Evolutionary conservation across 2,113 vertebrate species (phyloP).

Genomic region (Lota lota): DNA sequence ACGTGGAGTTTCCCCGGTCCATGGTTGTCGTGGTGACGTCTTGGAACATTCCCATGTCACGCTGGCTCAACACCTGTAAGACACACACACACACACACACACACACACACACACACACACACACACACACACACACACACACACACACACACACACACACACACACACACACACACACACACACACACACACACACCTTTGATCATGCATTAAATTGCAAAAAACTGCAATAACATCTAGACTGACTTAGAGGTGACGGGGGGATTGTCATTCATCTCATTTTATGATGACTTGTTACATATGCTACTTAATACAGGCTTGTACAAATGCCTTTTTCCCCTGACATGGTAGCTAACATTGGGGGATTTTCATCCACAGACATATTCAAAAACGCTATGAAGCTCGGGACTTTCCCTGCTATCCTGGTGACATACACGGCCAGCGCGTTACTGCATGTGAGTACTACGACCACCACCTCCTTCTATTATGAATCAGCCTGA

Average conservation of each 20-base stretch:
- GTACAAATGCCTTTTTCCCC: too few relatives aligned
- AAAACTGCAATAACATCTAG: too few relatives aligned
- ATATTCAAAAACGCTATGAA: conserved; percentile 84
- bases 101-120: conserved; percentile 73
- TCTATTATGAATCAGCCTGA: background rate
- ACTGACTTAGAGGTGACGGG: too few relatives aligned
- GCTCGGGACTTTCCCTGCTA: conserved; percentile 82
- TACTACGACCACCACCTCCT: background rate
- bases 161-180: background rate
- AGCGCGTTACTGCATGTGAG: conserved; percentile 88
- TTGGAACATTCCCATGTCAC: conserved; percentile 91
- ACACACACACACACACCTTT: background rate
- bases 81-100: conserved; percentile 72
- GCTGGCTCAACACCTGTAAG: conserved; percentile 87
- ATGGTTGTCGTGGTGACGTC: conserved; percentile 88
- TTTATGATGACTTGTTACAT: too few relatives aligned
- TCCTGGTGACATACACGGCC: conserved; percentile 85
- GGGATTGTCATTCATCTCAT: too few relatives aligned
- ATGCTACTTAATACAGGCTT: too few relatives aligned
- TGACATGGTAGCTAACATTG: too few relatives aligned
- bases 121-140: background rate
- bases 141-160: conserved; percentile 74
- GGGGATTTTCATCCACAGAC: conserved; percentile 64
- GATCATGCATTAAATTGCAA: background rate
- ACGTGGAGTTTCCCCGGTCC: conserved; percentile 84